Evolutionary conservation across 2,888 invertebrate species (phyloP).

Genomic region (Allolobophora icterica): DNA sequence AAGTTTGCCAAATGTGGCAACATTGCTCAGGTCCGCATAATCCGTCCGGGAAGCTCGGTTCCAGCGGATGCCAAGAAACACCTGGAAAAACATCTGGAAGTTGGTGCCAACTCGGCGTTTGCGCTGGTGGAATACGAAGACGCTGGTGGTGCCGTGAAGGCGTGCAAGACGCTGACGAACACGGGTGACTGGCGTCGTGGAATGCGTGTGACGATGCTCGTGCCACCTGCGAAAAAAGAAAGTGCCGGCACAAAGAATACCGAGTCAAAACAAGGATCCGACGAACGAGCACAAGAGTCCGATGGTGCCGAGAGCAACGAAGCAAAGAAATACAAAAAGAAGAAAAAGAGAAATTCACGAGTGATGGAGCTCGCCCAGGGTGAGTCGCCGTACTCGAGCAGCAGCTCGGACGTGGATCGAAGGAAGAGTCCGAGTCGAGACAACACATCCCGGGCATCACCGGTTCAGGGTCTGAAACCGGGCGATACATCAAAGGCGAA

Average conservation of each 20-base stretch:
- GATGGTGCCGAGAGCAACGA: background rate
- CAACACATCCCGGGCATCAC: constrained; percentile 39
- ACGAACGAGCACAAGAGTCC: constrained; percentile 26
- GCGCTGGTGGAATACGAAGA: constrained; percentile 89
- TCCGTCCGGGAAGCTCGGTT: constrained; percentile 86
- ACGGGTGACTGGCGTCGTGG: constrained; percentile 63
- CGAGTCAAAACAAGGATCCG: constrained; percentile 1
- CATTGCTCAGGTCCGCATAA: constrained; percentile 84
- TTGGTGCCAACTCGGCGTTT: constrained; percentile 78
- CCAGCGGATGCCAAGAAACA: constrained; percentile 90
- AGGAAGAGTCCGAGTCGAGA: constrained; percentile 20
- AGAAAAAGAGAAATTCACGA: constrained; percentile 51
- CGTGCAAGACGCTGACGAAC: constrained; percentile 70
- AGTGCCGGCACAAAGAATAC: constrained; percentile 51
- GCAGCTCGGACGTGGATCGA: constrained; percentile 58
- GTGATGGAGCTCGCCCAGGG: constrained; percentile 54
- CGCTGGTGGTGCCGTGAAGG: constrained; percentile 83
- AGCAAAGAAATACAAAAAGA: constrained; percentile 39
- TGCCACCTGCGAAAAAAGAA: constrained; percentile 52
- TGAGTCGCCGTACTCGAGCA: constrained; percentile 58
- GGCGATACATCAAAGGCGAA: constrained; percentile 56
- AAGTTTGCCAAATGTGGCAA: constrained; percentile 85
- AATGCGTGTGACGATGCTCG: constrained; percentile 60
- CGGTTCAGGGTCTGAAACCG: constrained; percentile 49
- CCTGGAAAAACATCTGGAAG: constrained; percentile 86